These are phyloP conservation scores for Oreotrochilus melanogaster DNA, from an alignment of 2,113 vertebrate genomes.

Conservation along the genomic window DNA sequence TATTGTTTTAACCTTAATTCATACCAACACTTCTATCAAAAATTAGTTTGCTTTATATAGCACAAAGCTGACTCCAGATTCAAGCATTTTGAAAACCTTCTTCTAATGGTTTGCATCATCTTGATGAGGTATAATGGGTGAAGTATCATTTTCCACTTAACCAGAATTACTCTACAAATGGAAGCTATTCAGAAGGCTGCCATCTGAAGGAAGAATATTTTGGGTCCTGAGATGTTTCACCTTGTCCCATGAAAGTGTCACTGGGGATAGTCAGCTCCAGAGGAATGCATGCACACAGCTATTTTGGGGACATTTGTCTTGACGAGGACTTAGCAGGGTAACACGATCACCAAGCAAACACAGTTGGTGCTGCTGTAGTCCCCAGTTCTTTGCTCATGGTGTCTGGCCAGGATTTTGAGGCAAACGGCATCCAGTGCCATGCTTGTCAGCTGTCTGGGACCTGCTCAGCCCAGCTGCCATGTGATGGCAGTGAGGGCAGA, in stretches of 20 bases:
- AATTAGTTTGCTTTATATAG: not conserved
- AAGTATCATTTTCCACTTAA: not conserved
- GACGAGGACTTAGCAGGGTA: rapidly evolving
- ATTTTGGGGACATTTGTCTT: not conserved
- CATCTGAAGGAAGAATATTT: not conserved
- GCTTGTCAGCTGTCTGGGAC: not conserved
- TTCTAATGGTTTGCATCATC: not conserved
- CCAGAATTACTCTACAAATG: not conserved
- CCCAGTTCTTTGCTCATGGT: not conserved
- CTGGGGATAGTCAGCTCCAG: not conserved
- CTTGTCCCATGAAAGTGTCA: not conserved
- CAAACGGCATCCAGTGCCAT: rapidly evolving
- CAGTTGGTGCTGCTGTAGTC: rapidly evolving
- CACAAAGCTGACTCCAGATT: not conserved
- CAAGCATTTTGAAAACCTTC: not conserved
- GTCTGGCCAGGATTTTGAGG: not conserved
- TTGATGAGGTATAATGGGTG: rapidly evolving
- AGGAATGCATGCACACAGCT: not conserved
- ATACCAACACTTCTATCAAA: not conserved
- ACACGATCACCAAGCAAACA: not conserved
- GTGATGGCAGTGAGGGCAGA: not conserved
- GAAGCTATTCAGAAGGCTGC: not conserved
- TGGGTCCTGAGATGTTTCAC: not conserved
- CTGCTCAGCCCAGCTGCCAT: rapidly evolving
- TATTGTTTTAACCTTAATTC: not conserved